A percentile compares a stretch with the other conserved stretches of the same genome.
Evolutionary conservation across 2,113 vertebrate genomes (phyloP).

Genomic region (Siphamia tubifer): DNA sequence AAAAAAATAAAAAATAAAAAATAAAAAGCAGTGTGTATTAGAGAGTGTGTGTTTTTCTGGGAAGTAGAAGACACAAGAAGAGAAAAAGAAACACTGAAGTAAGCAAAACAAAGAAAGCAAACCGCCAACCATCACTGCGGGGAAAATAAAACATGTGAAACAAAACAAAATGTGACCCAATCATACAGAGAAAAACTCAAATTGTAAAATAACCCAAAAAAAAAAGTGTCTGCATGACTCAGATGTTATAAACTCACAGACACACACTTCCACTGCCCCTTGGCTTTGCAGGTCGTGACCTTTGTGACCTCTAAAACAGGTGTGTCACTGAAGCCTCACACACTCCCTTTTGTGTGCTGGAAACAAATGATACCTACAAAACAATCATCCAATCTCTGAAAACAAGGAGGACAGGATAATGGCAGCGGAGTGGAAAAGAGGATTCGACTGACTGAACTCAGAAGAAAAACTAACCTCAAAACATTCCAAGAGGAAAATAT

Average conservation of each 20-base stretch:
- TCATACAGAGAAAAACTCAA: background rate
- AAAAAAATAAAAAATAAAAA: too few relatives aligned
- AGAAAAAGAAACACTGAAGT: background rate
- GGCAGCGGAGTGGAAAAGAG: background rate
- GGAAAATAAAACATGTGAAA: conserved; percentile 8
- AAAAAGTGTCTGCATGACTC: background rate
- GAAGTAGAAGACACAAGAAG: background rate
- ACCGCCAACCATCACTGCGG: background rate
- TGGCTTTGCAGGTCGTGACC: conserved; percentile 23
- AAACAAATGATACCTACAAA: conserved; percentile 21
- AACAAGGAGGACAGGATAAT: background rate
- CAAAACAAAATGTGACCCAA: conserved; percentile 9
- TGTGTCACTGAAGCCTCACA: conserved; percentile 17
- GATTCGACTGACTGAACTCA: background rate
- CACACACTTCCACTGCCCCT: conserved; percentile 16
- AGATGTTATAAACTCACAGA: background rate
- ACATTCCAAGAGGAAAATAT: background rate
- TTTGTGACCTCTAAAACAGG: conserved; percentile 44
- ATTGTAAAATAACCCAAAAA: background rate
- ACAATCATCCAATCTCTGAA: background rate
- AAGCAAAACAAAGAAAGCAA: conserved; percentile 13
- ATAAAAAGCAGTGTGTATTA: background rate
- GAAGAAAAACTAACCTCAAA: background rate
- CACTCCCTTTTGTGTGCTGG: conserved; percentile 28
- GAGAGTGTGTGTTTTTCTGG: background rate